Evolutionary conservation across 2,797 vertebrate genomes (phyloP).

Genomic region (Falco naumanni): DNA sequence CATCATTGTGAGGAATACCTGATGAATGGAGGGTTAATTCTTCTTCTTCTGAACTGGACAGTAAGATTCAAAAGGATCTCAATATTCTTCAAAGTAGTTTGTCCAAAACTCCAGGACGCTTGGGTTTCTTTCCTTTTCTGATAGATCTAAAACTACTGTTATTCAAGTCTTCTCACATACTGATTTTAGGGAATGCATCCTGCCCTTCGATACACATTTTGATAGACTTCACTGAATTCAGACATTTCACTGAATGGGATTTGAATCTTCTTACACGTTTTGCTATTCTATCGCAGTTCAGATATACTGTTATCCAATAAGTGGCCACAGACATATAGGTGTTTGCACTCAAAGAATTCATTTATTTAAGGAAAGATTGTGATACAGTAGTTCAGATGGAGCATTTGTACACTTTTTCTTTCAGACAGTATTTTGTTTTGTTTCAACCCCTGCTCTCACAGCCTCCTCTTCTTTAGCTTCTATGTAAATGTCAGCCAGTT

Average conservation of each 20-base stretch:
- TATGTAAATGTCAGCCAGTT: not conserved
- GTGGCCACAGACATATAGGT: not conserved
- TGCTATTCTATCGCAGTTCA: not conserved
- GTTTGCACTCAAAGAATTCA: not conserved
- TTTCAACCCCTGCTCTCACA: not conserved
- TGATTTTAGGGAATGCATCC: not conserved
- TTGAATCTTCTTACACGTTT: not conserved
- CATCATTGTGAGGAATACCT: not conserved
- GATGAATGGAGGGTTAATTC: not conserved
- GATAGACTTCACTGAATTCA: not conserved
- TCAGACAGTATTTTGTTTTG: not conserved
- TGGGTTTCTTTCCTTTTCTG: not conserved
- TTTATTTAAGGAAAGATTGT: not conserved
- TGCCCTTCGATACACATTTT: not conserved
- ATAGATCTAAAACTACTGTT: fast-evolving
- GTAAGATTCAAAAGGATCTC: not conserved
- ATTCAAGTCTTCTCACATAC: not conserved
- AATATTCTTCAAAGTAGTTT: not conserved
- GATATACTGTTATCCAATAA: not conserved
- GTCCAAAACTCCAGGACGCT: not conserved
- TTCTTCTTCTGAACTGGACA: not conserved
- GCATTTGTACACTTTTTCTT: not conserved
- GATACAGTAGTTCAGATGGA: not conserved
- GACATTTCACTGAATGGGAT: not conserved
- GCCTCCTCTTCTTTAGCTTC: not conserved